Percentiles rank a stretch among this genome's conserved stretches.
phyloP scores from a whole-genome alignment of 2,888 invertebrate genomes.

The Caenorhabditis angaria region DNA sequence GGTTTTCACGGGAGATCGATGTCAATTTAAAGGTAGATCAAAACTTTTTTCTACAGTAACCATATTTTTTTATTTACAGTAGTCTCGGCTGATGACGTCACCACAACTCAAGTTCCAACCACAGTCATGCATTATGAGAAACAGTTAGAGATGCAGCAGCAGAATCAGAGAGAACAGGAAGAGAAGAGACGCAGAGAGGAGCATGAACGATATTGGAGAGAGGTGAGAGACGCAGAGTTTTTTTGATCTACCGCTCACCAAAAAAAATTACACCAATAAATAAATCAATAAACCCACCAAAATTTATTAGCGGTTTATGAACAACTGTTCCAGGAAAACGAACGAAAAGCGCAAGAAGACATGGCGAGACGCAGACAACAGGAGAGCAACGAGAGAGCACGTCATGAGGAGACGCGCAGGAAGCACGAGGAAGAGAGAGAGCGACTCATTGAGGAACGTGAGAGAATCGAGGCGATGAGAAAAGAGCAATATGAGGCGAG shows the following conservation, averaged over 20 bases:
- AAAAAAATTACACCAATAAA: background rate
- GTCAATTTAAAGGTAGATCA: conserved; percentile 43
- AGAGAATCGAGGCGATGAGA: background rate
- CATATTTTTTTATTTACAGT: background rate
- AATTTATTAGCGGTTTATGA: background rate
- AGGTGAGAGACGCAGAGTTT: conserved; percentile 18
- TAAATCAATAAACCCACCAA: background rate
- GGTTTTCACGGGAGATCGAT: conserved; percentile 61
- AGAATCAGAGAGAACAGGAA: conserved; percentile 24
- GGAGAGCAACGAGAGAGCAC: conserved; percentile 21
- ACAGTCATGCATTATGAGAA: conserved; percentile 36
- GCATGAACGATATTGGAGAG: conserved; percentile 39
- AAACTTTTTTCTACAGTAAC: conserved; percentile 11
- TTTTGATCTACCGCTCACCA: background rate
- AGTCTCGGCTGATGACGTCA: background rate
- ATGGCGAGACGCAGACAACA: conserved; percentile 31
- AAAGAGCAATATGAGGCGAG: background rate
- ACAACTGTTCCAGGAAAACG: conserved; percentile 25
- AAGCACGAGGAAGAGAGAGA: conserved; percentile 19
- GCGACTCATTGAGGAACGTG: background rate
- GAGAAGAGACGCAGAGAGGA: conserved; percentile 39
- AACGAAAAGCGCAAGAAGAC: conserved; percentile 23
- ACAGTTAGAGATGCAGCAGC: conserved; percentile 26
- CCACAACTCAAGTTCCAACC: background rate
- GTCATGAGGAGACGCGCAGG: conserved; percentile 35